These are phyloP conservation scores for Drosophila littoralis DNA, from an alignment of 1,140 invertebrate genomes.

Conservation along the genomic window DNA sequence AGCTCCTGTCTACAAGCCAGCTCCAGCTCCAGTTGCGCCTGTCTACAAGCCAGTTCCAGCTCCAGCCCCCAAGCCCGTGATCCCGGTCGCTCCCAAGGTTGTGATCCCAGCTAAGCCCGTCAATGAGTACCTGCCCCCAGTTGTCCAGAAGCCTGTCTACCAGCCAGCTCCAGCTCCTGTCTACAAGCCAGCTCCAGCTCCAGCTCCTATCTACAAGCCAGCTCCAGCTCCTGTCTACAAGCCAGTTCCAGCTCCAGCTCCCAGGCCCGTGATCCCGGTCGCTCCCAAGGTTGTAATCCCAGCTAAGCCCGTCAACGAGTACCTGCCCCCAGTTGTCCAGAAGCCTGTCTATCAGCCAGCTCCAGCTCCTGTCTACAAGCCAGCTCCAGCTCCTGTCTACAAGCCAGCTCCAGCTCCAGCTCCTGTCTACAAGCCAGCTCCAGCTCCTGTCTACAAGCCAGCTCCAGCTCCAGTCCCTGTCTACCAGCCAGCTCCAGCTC, in stretches of 20 bases:
- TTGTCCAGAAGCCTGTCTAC: constrained; percentile 21
- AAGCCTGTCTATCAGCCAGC: constrained; percentile 1
- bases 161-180: constrained; percentile 22
- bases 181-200: constrained; percentile 20
- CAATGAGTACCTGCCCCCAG: constrained; percentile 39
- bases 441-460: neutral
- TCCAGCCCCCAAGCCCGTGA: constrained; percentile 5
- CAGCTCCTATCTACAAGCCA: constrained; percentile 23
- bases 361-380: constrained; percentile 13
- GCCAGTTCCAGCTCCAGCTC: constrained; percentile 24
- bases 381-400: constrained; percentile 1
- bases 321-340: constrained; percentile 33
- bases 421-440: neutral
- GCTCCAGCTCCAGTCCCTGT: neutral
- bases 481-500: constrained; percentile 9
- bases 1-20: constrained; percentile 10
- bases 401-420: neutral
- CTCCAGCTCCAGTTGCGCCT: constrained; percentile 5
- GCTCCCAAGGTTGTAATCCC: constrained; percentile 13
- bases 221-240: constrained; percentile 19
- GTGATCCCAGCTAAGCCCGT: constrained; percentile 14
- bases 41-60: constrained; percentile 10
- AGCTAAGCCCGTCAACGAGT: constrained; percentile 25
- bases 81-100: constrained; percentile 29
- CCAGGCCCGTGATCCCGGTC: constrained; percentile 15